phyloP scores from a whole-genome alignment of 2,888 invertebrate genomes.

The Masnerella sp. region DNA sequence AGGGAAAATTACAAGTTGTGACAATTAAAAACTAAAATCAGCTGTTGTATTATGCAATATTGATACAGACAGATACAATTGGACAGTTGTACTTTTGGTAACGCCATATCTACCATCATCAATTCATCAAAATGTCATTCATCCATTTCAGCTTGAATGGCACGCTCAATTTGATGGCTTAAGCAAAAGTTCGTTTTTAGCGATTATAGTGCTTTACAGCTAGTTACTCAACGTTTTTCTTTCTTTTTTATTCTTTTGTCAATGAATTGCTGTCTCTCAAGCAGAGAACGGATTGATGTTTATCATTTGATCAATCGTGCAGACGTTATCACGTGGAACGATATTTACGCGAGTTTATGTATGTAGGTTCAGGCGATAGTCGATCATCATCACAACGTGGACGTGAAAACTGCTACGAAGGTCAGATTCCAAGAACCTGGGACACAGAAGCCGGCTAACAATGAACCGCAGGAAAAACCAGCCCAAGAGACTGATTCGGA shows the following conservation, averaged over 20 bases:
- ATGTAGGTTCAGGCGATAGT: conserved; percentile 94
- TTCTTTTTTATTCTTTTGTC: too few species aligned
- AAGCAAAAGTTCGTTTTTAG: conserved; percentile 69
- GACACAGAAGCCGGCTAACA: conserved; percentile 64
- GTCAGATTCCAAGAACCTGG: conserved; percentile 91
- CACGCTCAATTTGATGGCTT: conserved; percentile 74
- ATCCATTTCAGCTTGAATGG: conserved; percentile 71
- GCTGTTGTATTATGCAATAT: too few species aligned
- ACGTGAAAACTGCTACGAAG: conserved; percentile 87
- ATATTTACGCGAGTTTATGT: conserved; percentile 1
- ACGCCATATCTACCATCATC: conserved; percentile 48
- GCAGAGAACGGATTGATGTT: conserved; percentile 41
- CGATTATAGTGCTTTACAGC: conserved; percentile 70
- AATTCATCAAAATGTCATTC: conserved; percentile 50
- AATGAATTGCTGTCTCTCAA: conserved; percentile 37
- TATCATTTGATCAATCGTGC: conserved; percentile 31
- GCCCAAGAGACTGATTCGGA: conserved; percentile 67
- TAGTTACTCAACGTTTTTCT: conserved; percentile 64
- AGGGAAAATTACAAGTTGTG: too few species aligned
- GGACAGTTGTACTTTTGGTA: conserved; percentile 36
- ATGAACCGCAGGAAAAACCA: conserved; percentile 71
- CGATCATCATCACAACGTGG: conserved; percentile 89
- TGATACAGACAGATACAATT: too few species aligned
- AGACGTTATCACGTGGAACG: neutral
- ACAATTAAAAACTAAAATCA: too few species aligned